Evolutionary conservation across 2,797 vertebrate species (phyloP).

Genomic region (Lagodon rhomboides): DNA sequence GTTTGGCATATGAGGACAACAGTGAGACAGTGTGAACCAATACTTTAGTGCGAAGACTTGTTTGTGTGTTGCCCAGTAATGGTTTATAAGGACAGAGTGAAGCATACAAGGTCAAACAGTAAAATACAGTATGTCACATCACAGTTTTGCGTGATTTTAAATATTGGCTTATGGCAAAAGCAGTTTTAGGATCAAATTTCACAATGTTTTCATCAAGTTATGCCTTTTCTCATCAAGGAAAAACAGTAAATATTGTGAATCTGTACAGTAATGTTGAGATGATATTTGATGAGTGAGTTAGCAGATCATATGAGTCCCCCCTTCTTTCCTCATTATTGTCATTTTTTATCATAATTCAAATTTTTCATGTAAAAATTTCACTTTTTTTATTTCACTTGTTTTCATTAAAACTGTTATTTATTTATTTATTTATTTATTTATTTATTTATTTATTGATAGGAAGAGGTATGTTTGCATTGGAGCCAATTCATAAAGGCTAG

Average conservation of each 20-base stretch:
- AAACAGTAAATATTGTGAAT: neutral
- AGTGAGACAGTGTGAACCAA: neutral
- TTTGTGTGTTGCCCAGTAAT: neutral
- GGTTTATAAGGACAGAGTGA: too few species aligned
- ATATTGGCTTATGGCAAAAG: too few species aligned
- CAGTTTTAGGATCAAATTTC: too few species aligned
- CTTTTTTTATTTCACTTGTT: neutral
- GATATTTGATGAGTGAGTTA: neutral
- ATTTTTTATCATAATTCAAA: neutral
- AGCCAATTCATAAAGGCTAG: neutral
- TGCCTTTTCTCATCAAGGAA: neutral
- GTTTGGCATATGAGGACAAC: neutral
- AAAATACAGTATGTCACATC: too few species aligned
- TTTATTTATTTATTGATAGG: neutral
- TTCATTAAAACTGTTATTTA: neutral
- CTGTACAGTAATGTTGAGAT: neutral
- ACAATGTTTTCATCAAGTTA: too few species aligned
- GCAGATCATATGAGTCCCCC: neutral
- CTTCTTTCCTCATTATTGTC: neutral
- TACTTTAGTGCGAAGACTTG: neutral
- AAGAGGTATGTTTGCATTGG: constrained; percentile 2
- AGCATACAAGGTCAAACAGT: too few species aligned
- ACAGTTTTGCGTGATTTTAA: too few species aligned
- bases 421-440: neutral
- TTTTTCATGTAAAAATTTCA: neutral